phyloP scores from a whole-genome alignment of 2,113 vertebrate genomes.

The Cairina moschata region DNA sequence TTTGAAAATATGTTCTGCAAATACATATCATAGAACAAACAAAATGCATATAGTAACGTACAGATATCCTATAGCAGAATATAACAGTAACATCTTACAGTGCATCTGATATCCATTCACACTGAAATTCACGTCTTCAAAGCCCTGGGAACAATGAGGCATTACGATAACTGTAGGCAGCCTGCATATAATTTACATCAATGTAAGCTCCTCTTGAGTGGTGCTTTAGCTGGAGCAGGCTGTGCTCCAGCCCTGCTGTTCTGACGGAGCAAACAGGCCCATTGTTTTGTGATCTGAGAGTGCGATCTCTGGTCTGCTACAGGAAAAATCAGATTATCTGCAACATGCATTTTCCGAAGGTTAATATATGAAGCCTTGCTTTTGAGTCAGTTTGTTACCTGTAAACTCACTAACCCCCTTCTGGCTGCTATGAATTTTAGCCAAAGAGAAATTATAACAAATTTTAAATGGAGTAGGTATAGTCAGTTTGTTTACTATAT shows the following conservation, averaged over 20 bases:
- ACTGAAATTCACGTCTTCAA: neutral
- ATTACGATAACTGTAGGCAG: neutral
- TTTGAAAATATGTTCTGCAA: neutral
- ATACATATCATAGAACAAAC: rapidly evolving
- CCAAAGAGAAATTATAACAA: neutral
- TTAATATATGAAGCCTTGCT: neutral
- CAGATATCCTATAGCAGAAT: neutral
- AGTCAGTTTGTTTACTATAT: neutral
- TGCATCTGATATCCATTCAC: neutral
- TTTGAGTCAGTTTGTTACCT: neutral
- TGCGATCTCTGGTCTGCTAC: neutral
- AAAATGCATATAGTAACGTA: neutral
- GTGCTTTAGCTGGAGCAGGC: neutral
- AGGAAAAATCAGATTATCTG: neutral
- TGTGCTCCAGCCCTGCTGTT: neutral
- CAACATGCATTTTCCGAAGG: neutral
- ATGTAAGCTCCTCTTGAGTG: neutral
- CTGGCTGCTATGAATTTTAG: neutral
- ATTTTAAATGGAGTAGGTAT: neutral
- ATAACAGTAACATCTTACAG: neutral
- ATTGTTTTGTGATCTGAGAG: neutral
- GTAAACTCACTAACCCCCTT: neutral
- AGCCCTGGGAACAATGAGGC: neutral
- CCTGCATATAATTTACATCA: neutral
- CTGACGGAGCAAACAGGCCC: neutral